These are phyloP conservation scores for Acronicta psi DNA, from an alignment of 2,888 invertebrate genomes.

Conservation along the genomic window DNA sequence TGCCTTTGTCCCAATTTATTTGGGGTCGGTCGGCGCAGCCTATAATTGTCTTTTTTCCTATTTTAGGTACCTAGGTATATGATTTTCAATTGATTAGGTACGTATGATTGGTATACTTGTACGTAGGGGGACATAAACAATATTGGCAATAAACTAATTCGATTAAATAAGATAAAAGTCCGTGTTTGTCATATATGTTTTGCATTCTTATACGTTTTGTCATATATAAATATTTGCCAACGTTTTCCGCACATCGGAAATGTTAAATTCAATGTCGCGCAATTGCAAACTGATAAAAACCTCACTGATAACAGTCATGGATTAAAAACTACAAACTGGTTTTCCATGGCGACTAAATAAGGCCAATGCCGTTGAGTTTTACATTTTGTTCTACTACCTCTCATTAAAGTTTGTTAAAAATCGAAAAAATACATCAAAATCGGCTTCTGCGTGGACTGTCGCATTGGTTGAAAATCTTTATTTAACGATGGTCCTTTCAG, in stretches of 20 bases:
- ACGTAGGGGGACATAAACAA: background rate
- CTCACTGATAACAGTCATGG: constrained; percentile 37
- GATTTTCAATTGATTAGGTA: no score
- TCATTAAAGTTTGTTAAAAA: background rate
- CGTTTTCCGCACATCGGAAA: constrained; percentile 18
- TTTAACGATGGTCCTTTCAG: no score
- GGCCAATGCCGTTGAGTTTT: constrained; percentile 21
- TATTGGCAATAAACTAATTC: background rate
- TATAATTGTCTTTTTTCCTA: no score
- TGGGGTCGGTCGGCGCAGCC: no score
- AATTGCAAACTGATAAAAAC: constrained; percentile 35
- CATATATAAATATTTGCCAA: constrained; percentile 15
- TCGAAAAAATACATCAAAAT: no score
- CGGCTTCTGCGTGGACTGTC: no score
- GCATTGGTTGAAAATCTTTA: no score
- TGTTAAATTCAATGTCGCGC: constrained; percentile 25
- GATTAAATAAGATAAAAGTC: constrained; percentile 4
- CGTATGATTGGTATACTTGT: no score
- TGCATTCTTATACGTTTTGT: constrained; percentile 22
- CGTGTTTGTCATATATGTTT: constrained; percentile 1
- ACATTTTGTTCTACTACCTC: background rate
- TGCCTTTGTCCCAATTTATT: no score
- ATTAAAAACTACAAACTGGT: constrained; percentile 33
- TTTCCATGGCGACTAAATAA: constrained; percentile 26
- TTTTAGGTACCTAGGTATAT: no score